Conservation (phyloP, 2,113 vertebrate genomes). For the Collichthys lucidus region DNA sequence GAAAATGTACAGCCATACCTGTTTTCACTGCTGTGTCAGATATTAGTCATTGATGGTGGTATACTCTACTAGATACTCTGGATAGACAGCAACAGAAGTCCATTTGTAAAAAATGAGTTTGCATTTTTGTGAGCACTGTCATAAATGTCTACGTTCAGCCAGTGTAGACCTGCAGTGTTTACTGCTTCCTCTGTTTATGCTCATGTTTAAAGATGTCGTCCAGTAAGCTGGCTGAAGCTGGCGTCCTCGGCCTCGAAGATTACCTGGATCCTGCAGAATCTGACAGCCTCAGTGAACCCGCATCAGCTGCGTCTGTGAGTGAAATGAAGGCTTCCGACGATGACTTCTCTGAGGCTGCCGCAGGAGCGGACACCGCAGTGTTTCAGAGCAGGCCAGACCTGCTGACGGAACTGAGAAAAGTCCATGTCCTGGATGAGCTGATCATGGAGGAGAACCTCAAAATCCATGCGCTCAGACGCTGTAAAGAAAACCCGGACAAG, state of each 20-base stretch:
- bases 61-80: not conserved
- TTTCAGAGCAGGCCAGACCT: constrained; percentile 36
- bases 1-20: no score
- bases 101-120: not conserved
- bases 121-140: no score
- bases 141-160: not conserved
- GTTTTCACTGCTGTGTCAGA: not conserved
- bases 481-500: not conserved
- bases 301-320: not conserved
- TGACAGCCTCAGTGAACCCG: not conserved
- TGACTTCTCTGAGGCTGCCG: not conserved
- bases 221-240: constrained; percentile 71
- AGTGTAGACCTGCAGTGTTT: not conserved
- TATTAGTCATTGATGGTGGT: not conserved
- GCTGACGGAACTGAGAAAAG: constrained; percentile 62
- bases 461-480: constrained; percentile 50
- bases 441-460: constrained; percentile 79
- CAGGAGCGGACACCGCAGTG: not conserved
- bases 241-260: constrained; percentile 72
- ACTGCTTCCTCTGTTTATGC: not conserved
- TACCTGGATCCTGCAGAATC: not conserved
- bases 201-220: constrained; percentile 62
- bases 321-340: not conserved
- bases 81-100: not conserved
- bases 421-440: constrained; percentile 71